Evolutionary conservation across 2,113 vertebrate genomes (phyloP), one percentile per base, ranked within the genome.

Genomic region (Cichladusa arquata): DNA sequence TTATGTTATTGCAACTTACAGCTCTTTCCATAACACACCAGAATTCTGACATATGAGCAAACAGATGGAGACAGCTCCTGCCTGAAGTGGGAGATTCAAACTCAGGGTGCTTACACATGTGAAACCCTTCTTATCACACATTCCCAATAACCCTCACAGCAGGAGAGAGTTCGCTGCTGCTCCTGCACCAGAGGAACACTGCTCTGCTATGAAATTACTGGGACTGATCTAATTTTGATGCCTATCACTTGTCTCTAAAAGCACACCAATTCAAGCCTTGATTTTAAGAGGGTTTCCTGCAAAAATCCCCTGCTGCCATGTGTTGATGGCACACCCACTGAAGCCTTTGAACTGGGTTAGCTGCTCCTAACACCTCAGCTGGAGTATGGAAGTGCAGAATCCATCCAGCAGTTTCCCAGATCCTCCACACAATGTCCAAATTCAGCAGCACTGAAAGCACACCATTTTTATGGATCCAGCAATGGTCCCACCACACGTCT

Each of bases 211-310:
- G 26, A n/a, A 48, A 51, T 31, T 38, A 4, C 36, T 62, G 34
- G 5, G 2, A 10, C 29, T 54, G 25, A 81, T 10, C 23, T 47
- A 6, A 28, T 66, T 66, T 58, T 66, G 19, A 10, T 14, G 12
- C 19, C 31, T 61, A 9, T 15, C 26, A 22, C 61, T 72, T 14
- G 10, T 8, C 10, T 36, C 13, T 26, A 12, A 8, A 62, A 47
- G 8, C 28, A 83, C 54, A 65, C 24, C 24, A 22, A 51, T 36
- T 7, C 14, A 22, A 83, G 40, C 6, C 13, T 31, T 0, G 0
- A 19, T 26, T 86, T 70, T 7, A 38, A n/a, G 50, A 80, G 14
- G 6, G 5, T 47, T 62, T 69, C 44, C 57, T 69, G 44, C 13
- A 54, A 28, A 83, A 84, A 19, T 6, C 36, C 24, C 25, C 19